Evolutionary conservation across 1,140 invertebrate genomes (phyloP).

Genomic region (Polypedilum pembai): DNA sequence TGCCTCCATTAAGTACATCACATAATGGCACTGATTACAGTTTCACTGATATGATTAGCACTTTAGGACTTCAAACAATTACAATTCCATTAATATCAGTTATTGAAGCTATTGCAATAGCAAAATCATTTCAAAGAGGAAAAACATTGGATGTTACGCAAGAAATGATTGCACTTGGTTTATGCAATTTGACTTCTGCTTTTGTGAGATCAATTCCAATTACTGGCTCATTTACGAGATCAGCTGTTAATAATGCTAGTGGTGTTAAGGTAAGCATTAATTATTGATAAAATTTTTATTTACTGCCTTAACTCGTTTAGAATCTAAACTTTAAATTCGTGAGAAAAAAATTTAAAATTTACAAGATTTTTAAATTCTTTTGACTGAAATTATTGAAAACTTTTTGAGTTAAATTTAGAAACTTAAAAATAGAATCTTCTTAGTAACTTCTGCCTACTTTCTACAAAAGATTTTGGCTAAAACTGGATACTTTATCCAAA

Average conservation of each 20-base stretch:
- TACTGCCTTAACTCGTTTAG: no score
- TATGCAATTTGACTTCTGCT: slow-evolving; percentile 75
- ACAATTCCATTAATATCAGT: slow-evolving; percentile 71
- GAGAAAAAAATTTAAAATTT: no score
- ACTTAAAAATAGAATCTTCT: no score
- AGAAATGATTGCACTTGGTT: slow-evolving; percentile 74
- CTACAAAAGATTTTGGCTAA: no score
- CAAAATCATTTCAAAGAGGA: slow-evolving; percentile 70
- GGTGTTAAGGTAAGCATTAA: slow-evolving; percentile 58
- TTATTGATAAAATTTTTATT: no score
- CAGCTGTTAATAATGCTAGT: slow-evolving; percentile 84
- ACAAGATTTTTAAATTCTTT: no score
- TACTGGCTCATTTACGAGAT: slow-evolving; percentile 81
- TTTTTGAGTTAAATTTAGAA: no score
- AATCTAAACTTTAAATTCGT: no score
- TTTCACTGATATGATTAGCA: slow-evolving; percentile 59
- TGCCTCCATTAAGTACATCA: slow-evolving; percentile 55
- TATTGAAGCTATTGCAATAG: slow-evolving; percentile 72
- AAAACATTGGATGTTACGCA: slow-evolving; percentile 69
- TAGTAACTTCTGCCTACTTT: no score
- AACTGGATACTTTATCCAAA: no score
- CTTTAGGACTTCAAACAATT: slow-evolving; percentile 63
- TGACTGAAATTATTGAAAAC: no score
- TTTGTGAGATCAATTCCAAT: slow-evolving; percentile 85
- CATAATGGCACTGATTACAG: slow-evolving; percentile 58